Evolutionary conservation across 1,140 invertebrate genomes (phyloP).

Genomic region (Cotesia typhae): DNA sequence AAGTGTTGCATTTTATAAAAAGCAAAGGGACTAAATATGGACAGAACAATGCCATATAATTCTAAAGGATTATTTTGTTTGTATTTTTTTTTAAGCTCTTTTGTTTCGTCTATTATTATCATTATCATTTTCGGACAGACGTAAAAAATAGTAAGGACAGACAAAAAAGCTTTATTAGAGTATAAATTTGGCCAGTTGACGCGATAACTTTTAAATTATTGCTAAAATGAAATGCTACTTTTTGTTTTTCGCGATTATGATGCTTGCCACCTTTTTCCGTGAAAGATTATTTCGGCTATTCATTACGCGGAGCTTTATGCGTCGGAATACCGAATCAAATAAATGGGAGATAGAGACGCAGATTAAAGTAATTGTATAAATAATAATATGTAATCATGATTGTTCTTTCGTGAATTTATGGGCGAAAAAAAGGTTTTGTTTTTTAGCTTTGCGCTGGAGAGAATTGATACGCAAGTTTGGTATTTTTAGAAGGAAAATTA

Average conservation of each 20-base stretch:
- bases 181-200: conserved; percentile 60
- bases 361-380: too few species aligned
- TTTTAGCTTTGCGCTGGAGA: too few species aligned
- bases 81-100: background rate
- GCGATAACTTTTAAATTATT: conserved; percentile 65
- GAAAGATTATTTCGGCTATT: conserved; percentile 57
- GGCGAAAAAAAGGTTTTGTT: too few species aligned
- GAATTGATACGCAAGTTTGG: too few species aligned
- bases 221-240: conserved; percentile 61
- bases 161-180: conserved; percentile 57
- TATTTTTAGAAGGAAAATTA: too few species aligned
- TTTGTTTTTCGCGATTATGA: conserved; percentile 46
- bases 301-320: conserved; percentile 27
- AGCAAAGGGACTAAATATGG: background rate
- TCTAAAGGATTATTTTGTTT: conserved; percentile 6
- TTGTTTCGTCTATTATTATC: background rate
- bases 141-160: conserved; percentile 36
- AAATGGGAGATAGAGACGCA: too few species aligned
- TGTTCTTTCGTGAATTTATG: too few species aligned
- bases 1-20: background rate
- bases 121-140: conserved; percentile 3
- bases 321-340: too few species aligned
- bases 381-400: too few species aligned
- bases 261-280: conserved; percentile 59
- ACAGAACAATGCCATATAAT: background rate